These are phyloP conservation scores for Eueides isabella DNA, from an alignment of 1,140 invertebrate species.

Conservation along the genomic window DNA sequence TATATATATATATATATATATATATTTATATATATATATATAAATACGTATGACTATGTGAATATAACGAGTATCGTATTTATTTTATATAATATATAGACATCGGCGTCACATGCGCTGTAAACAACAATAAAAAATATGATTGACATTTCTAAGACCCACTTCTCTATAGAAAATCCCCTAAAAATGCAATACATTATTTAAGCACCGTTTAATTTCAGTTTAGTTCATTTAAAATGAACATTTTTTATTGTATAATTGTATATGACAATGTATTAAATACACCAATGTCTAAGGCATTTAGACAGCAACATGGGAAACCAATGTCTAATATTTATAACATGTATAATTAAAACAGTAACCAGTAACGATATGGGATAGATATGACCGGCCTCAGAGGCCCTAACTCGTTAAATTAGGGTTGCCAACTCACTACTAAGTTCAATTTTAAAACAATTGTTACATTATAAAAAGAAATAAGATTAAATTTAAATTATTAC, in stretches of 20 bases:
- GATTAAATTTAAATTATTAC: background rate
- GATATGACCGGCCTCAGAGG: background rate
- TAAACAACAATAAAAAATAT: background rate
- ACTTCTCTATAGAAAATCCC: conserved; percentile 10
- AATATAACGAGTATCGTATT: conserved; percentile 25
- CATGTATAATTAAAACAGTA: background rate
- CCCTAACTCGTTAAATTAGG: background rate
- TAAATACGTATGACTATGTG: conserved; percentile 16
- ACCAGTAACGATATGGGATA: background rate
- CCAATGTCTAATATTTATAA: background rate
- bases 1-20: conserved; percentile 45
- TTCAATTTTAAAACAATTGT: conserved; percentile 39
- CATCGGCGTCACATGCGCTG: background rate
- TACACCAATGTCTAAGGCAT: background rate
- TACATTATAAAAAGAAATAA: background rate
- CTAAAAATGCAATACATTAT: background rate
- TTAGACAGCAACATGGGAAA: background rate
- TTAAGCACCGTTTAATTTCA: background rate
- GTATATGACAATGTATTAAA: background rate
- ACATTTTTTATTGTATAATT: background rate
- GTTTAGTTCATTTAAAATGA: background rate
- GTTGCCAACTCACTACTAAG: conserved; percentile 35
- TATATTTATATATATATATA: conserved; percentile 21
- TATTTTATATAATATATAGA: conserved; percentile 16
- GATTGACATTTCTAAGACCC: background rate